phyloP scores from a whole-genome alignment of 2,888 invertebrate genomes.

The Scaptomyza cyrtandrae region DNA sequence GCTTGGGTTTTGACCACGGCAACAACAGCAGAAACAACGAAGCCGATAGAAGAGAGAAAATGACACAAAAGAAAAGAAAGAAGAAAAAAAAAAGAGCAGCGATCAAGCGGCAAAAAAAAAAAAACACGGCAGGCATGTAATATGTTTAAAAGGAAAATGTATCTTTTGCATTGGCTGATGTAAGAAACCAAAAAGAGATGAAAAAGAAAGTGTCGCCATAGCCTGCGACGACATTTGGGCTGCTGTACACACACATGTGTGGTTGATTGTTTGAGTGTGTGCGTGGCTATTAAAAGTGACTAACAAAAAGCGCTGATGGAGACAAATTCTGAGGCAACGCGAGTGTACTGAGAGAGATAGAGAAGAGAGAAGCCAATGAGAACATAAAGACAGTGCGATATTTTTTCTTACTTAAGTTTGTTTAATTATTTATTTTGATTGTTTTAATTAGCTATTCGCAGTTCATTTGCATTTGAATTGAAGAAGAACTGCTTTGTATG shows the following conservation, averaged over 20 bases:
- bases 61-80: constrained; percentile 49
- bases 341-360: constrained; percentile 11
- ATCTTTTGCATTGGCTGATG: constrained; percentile 59
- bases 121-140: constrained; percentile 33
- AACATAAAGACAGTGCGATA: constrained; percentile 32
- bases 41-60: constrained; percentile 58
- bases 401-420: constrained; percentile 13
- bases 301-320: constrained; percentile 56
- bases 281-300: constrained; percentile 66
- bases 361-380: neutral
- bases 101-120: constrained; percentile 54
- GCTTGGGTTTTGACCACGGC: constrained; percentile 65
- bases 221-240: constrained; percentile 51
- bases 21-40: constrained; percentile 53
- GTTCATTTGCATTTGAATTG: constrained; percentile 57
- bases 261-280: constrained; percentile 28
- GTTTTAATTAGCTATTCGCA: constrained; percentile 55
- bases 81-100: constrained; percentile 43
- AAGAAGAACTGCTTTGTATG: constrained; percentile 16
- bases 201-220: constrained; percentile 73
- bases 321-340: constrained; percentile 45
- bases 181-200: constrained; percentile 57
- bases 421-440: constrained; percentile 64
- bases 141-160: constrained; percentile 60
- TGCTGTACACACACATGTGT: constrained; percentile 20